Conservation (phyloP, 2,888 invertebrate species). For the Epistrophella euchroma region DNA sequence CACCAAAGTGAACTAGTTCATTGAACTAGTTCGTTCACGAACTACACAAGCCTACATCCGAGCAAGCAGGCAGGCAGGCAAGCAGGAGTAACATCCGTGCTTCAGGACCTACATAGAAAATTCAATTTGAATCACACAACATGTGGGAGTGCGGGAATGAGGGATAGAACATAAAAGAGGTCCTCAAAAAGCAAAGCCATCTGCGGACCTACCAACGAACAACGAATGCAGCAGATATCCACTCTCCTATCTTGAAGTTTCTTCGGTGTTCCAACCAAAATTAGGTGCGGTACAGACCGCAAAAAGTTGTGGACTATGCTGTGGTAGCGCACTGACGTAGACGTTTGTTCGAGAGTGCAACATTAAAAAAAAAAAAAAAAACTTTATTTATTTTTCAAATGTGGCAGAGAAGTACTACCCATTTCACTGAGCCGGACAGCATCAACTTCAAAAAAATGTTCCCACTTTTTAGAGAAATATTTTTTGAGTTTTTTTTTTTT, state of each 20-base stretch:
- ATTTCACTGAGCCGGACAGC: conserved; percentile 46
- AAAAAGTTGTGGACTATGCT: conserved; percentile 60
- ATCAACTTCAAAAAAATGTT: conserved; percentile 15
- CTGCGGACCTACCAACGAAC: conserved; percentile 13
- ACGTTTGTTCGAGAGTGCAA: conserved; percentile 9
- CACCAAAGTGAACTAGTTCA: no score
- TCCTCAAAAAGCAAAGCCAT: conserved; percentile 40
- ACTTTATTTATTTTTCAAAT: conserved; percentile 63
- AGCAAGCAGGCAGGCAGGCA: conserved; percentile 22
- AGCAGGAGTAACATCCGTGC: conserved; percentile 45
- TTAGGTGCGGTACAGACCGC: conserved; percentile 65
- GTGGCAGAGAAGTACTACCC: conserved; percentile 24
- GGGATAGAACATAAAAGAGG: neutral
- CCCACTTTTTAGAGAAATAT: neutral
- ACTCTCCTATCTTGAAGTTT: conserved; percentile 61
- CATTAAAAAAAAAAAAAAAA: conserved; percentile 14
- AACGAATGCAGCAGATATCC: conserved; percentile 65
- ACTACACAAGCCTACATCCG: no score
- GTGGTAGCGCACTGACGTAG: conserved; percentile 39
- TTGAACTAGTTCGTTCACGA: no score
- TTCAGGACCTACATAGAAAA: conserved; percentile 56
- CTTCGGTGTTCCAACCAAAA: conserved; percentile 59
- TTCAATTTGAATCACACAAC: conserved; percentile 72
- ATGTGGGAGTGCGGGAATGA: conserved; percentile 45
- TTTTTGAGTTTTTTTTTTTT: no score